Percentiles rank a stretch among this genome's conserved stretches.
Evolutionary conservation across 2,113 vertebrate genomes (phyloP).

Genomic region (Baryphthengus martii): DNA sequence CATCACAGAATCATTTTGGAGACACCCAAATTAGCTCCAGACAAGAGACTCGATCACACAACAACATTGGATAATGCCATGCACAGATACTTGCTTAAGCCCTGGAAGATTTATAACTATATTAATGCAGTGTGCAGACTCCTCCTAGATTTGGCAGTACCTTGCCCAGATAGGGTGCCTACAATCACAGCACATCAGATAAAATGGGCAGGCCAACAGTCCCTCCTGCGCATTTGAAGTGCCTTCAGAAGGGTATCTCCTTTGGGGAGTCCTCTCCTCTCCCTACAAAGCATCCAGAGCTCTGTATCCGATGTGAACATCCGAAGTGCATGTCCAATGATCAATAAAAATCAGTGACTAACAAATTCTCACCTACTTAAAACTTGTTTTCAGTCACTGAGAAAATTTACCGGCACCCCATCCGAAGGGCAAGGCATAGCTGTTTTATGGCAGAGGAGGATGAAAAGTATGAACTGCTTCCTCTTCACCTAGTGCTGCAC

Average conservation of each 20-base stretch:
- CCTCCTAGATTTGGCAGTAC: neutral
- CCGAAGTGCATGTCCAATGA: neutral
- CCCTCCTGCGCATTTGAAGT: neutral
- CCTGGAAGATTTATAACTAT: neutral
- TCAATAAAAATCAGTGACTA: neutral
- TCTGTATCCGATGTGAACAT: neutral
- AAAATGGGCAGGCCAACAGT: neutral
- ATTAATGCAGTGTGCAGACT: neutral
- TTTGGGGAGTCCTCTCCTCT: neutral
- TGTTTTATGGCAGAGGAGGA: neutral
- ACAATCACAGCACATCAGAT: neutral
- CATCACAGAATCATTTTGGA: neutral
- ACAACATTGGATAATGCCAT: neutral
- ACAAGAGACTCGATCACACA: neutral
- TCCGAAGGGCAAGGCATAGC: neutral
- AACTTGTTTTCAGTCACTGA: neutral
- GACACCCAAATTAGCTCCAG: neutral
- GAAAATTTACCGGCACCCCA: neutral
- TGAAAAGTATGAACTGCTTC: neutral
- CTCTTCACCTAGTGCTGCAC: neutral
- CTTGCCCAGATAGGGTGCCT: neutral
- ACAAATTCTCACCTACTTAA: neutral
- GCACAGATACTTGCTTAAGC: neutral
- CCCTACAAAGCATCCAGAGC: accelerated
- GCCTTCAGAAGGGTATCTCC: neutral